These are phyloP conservation scores for Drosophila neutralis DNA, from an alignment of 2,888 invertebrate genomes.

Conservation along the genomic window DNA sequence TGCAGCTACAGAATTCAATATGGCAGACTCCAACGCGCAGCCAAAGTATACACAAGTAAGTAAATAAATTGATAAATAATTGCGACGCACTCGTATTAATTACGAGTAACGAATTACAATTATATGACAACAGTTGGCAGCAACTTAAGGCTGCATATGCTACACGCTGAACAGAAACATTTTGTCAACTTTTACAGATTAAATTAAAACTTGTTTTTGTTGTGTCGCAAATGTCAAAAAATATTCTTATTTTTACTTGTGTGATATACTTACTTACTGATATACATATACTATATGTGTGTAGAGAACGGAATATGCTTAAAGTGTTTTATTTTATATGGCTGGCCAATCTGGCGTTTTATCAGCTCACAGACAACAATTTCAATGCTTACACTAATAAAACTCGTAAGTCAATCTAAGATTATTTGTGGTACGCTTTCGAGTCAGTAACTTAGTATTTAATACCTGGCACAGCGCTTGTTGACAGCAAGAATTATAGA, in stretches of 20 bases:
- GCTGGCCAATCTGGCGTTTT: constrained; percentile 4
- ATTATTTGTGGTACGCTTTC: not conserved
- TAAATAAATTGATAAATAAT: constrained; percentile 17
- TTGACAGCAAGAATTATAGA: constrained; percentile 10
- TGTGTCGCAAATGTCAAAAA: constrained; percentile 9
- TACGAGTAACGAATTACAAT: constrained; percentile 9
- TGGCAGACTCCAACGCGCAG: constrained; percentile 64
- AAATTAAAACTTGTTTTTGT: constrained; percentile 41
- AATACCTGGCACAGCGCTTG: constrained; percentile 2
- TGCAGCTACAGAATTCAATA: constrained; percentile 35
- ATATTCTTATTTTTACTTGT: not conserved
- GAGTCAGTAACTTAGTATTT: too few species aligned
- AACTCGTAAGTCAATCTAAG: not conserved
- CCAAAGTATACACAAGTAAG: constrained; percentile 75
- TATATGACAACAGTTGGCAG: not conserved
- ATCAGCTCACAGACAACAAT: constrained; percentile 1
- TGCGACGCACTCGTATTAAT: not conserved
- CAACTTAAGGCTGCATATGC: constrained; percentile 4
- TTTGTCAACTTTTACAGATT: constrained; percentile 3
- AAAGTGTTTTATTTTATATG: constrained; percentile 1
- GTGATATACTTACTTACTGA: not conserved
- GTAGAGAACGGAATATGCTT: not conserved
- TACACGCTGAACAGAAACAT: not conserved
- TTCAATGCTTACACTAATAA: not conserved
- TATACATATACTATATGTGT: not conserved